A percentile compares a stretch with the other conserved stretches of the same genome.
Evolutionary conservation across 2,888 invertebrate genomes (phyloP).

Genomic region (Amphipoea lucens): DNA sequence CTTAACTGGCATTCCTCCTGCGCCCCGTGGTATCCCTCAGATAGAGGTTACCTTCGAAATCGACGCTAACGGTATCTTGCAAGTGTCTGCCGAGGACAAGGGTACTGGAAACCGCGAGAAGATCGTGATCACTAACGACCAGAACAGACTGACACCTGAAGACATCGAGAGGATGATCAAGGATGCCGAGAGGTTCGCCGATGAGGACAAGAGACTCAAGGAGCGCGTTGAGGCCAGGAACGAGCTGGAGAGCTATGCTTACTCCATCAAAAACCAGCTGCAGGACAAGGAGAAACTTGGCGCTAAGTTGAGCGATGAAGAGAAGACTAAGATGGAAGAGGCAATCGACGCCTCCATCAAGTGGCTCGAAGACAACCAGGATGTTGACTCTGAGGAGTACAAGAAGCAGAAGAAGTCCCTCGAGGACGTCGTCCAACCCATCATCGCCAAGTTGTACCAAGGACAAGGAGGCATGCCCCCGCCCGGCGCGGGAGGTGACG

Average conservation of each 20-base stretch:
- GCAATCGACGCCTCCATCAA: slow-evolving; percentile 99
- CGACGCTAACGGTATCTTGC: slow-evolving; percentile 97
- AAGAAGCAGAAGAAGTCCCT: slow-evolving; percentile 98
- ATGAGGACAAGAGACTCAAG: slow-evolving; percentile 99
- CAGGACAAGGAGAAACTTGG: slow-evolving; percentile 99
- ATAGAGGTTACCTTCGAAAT: slow-evolving; percentile 98
- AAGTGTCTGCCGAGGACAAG: slow-evolving; percentile 99
- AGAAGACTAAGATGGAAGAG: slow-evolving; percentile 98
- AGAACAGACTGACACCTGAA: slow-evolving; percentile 98
- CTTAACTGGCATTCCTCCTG: slow-evolving; percentile 98
- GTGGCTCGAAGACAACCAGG: slow-evolving; percentile 99
- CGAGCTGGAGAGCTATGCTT: slow-evolving; percentile 99
- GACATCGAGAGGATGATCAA: slow-evolving; percentile 99
- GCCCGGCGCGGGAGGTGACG: slow-evolving; percentile 93
- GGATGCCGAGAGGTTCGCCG: slow-evolving; percentile 99
- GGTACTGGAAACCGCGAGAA: slow-evolving; percentile 99
- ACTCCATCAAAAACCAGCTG: slow-evolving; percentile 99
- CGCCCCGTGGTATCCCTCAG: slow-evolving; percentile 97
- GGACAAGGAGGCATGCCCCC: slow-evolving; percentile 95
- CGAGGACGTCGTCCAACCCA: slow-evolving; percentile 98
- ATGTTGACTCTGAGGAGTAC: slow-evolving; percentile 97
- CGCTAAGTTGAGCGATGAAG: slow-evolving; percentile 96
- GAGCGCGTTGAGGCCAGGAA: slow-evolving; percentile 98
- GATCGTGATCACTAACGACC: slow-evolving; percentile 99
- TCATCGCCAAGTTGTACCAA: slow-evolving; percentile 98